These are phyloP conservation scores for Byasa hedistus DNA, from an alignment of 2,888 invertebrate species.

Conservation along the genomic window DNA sequence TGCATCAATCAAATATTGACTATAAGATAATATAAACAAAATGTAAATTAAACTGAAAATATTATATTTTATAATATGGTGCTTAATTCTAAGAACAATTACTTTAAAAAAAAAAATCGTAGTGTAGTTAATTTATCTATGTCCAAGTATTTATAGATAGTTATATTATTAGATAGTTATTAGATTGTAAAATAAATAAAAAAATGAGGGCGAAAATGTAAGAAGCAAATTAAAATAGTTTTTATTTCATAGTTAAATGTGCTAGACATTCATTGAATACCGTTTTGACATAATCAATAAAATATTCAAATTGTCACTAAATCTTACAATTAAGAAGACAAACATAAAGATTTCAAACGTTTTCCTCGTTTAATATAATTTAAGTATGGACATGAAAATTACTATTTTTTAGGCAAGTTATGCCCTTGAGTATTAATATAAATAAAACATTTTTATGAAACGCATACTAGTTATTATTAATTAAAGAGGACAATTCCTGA, in stretches of 20 bases:
- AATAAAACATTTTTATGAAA: too few relatives aligned
- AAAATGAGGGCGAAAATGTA: background rate
- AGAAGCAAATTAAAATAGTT: background rate
- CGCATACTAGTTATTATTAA: too few relatives aligned
- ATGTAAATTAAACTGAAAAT: background rate
- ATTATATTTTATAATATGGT: constrained; percentile 6
- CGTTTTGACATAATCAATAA: too few relatives aligned
- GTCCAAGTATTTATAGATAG: background rate
- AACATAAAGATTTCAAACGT: too few relatives aligned
- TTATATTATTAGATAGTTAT: background rate
- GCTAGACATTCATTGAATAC: background rate
- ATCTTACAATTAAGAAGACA: too few relatives aligned
- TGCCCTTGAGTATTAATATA: too few relatives aligned
- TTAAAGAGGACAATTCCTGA: too few relatives aligned
- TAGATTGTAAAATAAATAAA: background rate
- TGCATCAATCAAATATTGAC: background rate
- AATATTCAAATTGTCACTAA: too few relatives aligned
- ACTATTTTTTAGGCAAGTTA: too few relatives aligned
- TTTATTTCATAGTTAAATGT: background rate
- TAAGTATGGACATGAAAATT: too few relatives aligned
- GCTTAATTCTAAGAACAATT: constrained; percentile 18
- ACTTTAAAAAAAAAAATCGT: background rate
- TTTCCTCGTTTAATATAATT: too few relatives aligned
- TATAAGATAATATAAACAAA: background rate
- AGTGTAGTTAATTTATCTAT: background rate